Conservation (phyloP, 2,888 invertebrate species). For the Stenodera caucasica region DNA sequence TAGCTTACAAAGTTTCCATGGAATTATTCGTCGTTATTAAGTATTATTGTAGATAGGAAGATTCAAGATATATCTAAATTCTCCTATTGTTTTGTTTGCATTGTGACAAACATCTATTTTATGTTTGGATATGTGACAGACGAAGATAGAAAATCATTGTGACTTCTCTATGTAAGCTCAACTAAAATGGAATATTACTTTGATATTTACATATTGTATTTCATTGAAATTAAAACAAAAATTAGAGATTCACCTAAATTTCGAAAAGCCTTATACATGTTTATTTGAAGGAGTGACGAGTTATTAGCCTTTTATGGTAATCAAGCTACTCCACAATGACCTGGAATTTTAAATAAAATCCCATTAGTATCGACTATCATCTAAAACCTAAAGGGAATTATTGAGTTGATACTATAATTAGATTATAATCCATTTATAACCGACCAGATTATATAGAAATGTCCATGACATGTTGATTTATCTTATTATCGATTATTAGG, state of each 20-base stretch:
- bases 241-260: too few species aligned
- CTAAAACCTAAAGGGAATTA: slow-evolving; percentile 25
- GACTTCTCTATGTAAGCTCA: too few species aligned
- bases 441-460: slow-evolving; percentile 16
- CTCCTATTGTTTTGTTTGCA: neutral
- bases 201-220: too few species aligned
- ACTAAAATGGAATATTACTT: too few species aligned
- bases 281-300: too few species aligned
- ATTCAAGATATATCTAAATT: neutral
- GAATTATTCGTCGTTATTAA: slow-evolving; percentile 11
- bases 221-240: too few species aligned
- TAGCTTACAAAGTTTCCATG: slow-evolving; percentile 22
- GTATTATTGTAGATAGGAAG: neutral
- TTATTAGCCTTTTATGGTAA: neutral
- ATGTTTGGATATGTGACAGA: neutral
- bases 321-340: slow-evolving; percentile 18
- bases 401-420: slow-evolving; percentile 27
- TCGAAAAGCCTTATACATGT: too few species aligned
- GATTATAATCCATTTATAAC: slow-evolving; percentile 26
- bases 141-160: too few species aligned
- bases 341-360: slow-evolving; percentile 21
- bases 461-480: neutral
- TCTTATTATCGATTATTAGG: neutral
- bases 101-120: neutral
- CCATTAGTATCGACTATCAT: slow-evolving; percentile 28